Base-by-base conservation (phyloP, 23 tunicate species). In the Trididemnum clinides region DNA sequence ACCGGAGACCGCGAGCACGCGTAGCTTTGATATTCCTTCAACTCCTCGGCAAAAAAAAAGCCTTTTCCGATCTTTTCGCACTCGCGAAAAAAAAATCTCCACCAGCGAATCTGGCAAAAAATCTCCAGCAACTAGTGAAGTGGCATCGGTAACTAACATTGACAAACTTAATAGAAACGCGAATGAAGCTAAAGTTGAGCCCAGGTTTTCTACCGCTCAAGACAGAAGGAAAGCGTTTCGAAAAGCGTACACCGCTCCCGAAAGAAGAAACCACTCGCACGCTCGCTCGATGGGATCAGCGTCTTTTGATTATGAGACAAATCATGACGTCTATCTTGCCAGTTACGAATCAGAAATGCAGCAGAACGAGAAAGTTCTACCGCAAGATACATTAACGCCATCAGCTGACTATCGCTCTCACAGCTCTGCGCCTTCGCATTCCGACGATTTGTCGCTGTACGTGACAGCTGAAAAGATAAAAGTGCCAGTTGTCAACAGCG, bases 311-410 rank as follows among this genome's bases (percentile, higher is more conserved):
- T 87, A 66, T 57, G 64, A 87, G 50, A 26, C 71, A 31, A 78
- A 87, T 27, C 85, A 80, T 51, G 77, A 83, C 36, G 74, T 76
- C 26, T 92, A 82, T 69, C 39, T 87, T 25, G 28, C 88, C 19
- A 82, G 81, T 51, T 92, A 92, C 69, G 97, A 92, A 50, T 58
- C 75, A 28, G 97, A 92, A 77, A 87, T 92, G 91, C 25, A 57
- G 22, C 57, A 37, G 38, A 15, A 36, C 28, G 80, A 73, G 2
- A 73, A 73, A 32, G 7, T 4, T 66, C 37, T 66, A 4, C 19
- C 19, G 3, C 75, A 66, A 31, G 22, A 29, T 5, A 4, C 6
- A 5, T 31, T 66, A 4, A 66, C n/a, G 7, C 75, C 75, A 29
- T 66, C 75, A 5, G 7, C 25, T 10, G 7, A 28, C 37, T 5